Percentiles rank a stretch among this genome's conserved stretches.
Conservation (phyloP, 2,888 invertebrate species). For the Rhimphoctona megacephalus region DNA sequence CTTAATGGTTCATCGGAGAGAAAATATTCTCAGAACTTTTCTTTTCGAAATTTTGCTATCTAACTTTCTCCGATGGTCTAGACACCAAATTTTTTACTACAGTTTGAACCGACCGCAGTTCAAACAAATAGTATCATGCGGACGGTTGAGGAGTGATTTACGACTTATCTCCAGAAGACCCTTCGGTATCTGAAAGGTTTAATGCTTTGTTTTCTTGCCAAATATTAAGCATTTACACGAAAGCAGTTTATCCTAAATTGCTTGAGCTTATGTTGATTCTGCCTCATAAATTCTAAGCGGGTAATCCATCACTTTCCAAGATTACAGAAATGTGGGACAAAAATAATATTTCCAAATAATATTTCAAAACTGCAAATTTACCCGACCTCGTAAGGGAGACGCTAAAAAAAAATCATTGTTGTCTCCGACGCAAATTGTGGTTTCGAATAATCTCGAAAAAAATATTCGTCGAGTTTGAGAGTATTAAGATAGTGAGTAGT, state of each 20-base stretch:
- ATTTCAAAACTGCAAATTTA: not conserved
- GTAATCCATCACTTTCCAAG: not conserved
- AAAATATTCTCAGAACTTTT: not conserved
- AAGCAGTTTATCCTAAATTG: not conserved
- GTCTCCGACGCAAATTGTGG: not conserved
- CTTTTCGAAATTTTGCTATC: not conserved
- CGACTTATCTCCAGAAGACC: not conserved
- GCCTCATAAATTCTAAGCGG: not conserved
- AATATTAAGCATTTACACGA: not conserved
- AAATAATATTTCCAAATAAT: not conserved
- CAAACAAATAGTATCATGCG: not conserved
- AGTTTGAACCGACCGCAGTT: not conserved
- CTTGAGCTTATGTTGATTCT: not conserved
- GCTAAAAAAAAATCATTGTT: not conserved
- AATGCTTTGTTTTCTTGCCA: not conserved
- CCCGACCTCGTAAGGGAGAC: not conserved
- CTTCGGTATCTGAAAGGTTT: not conserved
- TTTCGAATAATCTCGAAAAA: not conserved
- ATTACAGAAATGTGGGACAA: not conserved
- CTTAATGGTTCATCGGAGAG: not conserved
- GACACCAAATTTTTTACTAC: not conserved
- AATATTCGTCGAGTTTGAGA: not conserved
- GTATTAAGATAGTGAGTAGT: not conserved
- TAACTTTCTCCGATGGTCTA: not conserved
- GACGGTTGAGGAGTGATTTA: not conserved